Base-by-base conservation (phyloP, 2,797 vertebrate species). In the Labroides dimidiatus region DNA sequence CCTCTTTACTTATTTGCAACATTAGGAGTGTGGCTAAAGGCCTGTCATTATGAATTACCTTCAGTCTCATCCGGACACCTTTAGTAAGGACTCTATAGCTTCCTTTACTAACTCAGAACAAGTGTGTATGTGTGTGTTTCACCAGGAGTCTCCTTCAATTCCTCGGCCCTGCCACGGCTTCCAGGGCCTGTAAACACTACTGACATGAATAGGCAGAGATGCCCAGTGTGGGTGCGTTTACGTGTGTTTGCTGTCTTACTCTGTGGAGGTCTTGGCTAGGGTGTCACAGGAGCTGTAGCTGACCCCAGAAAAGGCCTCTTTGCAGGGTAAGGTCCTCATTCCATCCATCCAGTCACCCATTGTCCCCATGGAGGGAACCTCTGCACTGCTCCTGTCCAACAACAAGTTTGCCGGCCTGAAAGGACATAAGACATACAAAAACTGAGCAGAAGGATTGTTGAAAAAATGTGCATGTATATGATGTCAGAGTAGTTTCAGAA, bases 211-310 rank as follows among this genome's bases (percentile, higher is more conserved):
- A 53, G 78, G 67, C 67, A 81, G 73, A 72, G 60, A 33, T 55
- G 27, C 54, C 64, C 58, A 71, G 52, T 74, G 64, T 48, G 64
- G 56, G 47, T 63, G 23, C 62, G 23, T 66, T 6, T 57, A 11
- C 67, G 50, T 69, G 72, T 75, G 74, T 83, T 68, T 42, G 33
- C 60, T 50, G 65, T 72, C 97, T 99, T 96, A 99, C 98, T 99
- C 97, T 72, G 96, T 95, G 77, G 97, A 96, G 75, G 97, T 96
- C 92, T 99, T 99, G 92, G 97, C 96, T 89, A 99, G 95, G 33
- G 97, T 98, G 80, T 99, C 96, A 60, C 97, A 98, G 75, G 98
- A 98, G 82, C 95, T 98, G 91, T 99, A 99, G 89, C 97, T 96
- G 86, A 99, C 96, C 0, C 97, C 97, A 0, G 95, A 96, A 89